Percentiles rank a stretch among this genome's conserved stretches.
phyloP scores from a whole-genome alignment of 2,888 invertebrate species.

The Deroplatys truncata region DNA sequence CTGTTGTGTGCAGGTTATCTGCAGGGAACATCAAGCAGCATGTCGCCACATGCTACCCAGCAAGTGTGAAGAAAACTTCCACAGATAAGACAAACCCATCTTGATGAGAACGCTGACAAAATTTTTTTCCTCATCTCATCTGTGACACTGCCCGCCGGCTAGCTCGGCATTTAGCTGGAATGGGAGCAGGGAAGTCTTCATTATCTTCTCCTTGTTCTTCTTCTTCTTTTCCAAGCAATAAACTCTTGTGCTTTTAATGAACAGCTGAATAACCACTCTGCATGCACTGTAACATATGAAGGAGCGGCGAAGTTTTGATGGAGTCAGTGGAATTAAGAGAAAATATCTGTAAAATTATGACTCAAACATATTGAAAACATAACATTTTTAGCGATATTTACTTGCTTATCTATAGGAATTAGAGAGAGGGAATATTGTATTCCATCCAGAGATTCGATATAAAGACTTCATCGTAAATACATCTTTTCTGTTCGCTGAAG shows the following conservation, averaged over 20 bases:
- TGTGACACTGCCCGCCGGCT: background rate
- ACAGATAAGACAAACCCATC: background rate
- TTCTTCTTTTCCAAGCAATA: background rate
- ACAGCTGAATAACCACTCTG: background rate
- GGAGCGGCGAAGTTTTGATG: background rate
- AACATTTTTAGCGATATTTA: too few relatives aligned
- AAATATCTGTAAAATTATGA: too few relatives aligned
- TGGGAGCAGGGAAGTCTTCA: background rate
- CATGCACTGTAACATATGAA: background rate
- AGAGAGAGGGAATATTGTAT: too few relatives aligned
- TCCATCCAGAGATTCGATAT: too few relatives aligned
- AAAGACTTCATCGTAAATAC: too few relatives aligned
- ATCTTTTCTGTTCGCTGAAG: too few relatives aligned
- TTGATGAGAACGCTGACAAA: background rate
- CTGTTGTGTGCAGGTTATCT: background rate
- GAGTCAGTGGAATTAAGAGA: too few relatives aligned
- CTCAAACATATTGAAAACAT: too few relatives aligned
- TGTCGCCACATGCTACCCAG: background rate
- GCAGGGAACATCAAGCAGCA: background rate
- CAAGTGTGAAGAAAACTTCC: background rate
- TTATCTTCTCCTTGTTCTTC: background rate
- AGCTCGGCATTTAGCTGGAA: background rate
- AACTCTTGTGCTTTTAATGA: background rate
- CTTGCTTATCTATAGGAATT: too few relatives aligned
- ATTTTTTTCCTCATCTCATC: background rate